Evolutionary conservation across 2,113 vertebrate species (phyloP).

Genomic region (Spheniscus mendiculus): DNA sequence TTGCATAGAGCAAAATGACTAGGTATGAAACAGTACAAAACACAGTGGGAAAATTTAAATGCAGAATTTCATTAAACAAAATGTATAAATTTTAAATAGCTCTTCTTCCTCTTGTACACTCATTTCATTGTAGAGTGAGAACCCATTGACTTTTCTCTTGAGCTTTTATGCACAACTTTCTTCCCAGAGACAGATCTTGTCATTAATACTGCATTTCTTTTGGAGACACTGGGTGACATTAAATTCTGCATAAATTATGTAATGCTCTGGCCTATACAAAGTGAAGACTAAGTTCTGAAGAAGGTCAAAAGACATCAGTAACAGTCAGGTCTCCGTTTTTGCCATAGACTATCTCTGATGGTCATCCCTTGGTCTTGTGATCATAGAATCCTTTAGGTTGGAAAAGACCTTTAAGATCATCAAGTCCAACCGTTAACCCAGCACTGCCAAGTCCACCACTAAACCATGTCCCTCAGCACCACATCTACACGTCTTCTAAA

Average conservation of each 20-base stretch:
- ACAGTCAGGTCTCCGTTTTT: not conserved
- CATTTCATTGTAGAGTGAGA: not conserved
- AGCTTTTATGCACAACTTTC: not conserved
- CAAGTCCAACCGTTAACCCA: not conserved
- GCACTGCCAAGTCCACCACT: not conserved
- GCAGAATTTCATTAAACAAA: not conserved
- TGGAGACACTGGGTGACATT: not conserved
- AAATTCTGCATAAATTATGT: not conserved
- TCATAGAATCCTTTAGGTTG: not conserved
- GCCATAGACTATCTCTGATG: not conserved
- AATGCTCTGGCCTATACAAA: not conserved
- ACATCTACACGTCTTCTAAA: not conserved
- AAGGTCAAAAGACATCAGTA: not conserved
- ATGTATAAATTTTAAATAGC: not conserved
- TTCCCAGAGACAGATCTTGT: not conserved
- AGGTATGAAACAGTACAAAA: not conserved
- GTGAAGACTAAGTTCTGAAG: not conserved
- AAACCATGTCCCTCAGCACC: not conserved
- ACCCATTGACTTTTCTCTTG: not conserved
- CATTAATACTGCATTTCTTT: not conserved
- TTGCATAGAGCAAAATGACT: not conserved
- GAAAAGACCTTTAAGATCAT: not conserved
- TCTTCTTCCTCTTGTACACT: not conserved
- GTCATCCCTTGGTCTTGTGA: not conserved
- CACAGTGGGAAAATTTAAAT: not conserved